These are phyloP conservation scores for Neocrepidodera transversa DNA, from an alignment of 2,888 invertebrate species.

Conservation along the genomic window DNA sequence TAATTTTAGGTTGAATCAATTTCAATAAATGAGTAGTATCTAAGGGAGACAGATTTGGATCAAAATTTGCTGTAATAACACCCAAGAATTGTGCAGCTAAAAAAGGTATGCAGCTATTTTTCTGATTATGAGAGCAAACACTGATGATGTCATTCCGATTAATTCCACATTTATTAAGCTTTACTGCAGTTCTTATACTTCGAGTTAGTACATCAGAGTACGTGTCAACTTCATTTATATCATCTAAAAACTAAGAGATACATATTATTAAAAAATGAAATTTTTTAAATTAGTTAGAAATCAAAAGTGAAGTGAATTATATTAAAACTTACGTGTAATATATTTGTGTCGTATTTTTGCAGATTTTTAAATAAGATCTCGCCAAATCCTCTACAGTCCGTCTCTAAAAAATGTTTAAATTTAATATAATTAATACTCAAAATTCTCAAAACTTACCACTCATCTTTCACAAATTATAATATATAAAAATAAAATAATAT, in stretches of 20 bases:
- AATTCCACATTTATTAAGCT: constrained; percentile 29
- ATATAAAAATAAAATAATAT: too few species aligned
- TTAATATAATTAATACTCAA: too few species aligned
- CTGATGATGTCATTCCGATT: constrained; percentile 30
- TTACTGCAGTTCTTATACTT: constrained; percentile 32
- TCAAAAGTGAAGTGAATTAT: too few species aligned
- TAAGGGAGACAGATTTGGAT: constrained; percentile 44
- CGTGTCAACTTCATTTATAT: constrained; percentile 29
- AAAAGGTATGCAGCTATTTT: constrained; percentile 58
- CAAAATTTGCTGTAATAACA: constrained; percentile 46
- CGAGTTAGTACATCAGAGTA: constrained; percentile 26
- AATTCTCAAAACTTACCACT: too few species aligned
- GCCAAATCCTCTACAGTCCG: too few species aligned
- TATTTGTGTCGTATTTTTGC: not conserved
- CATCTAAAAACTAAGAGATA: constrained; percentile 31
- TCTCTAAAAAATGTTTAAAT: not conserved
- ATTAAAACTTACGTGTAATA: not conserved
- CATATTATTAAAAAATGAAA: not conserved
- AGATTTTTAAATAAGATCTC: not conserved
- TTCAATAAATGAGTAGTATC: constrained; percentile 39
- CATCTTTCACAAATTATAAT: too few species aligned
- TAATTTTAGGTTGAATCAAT: constrained; percentile 35
- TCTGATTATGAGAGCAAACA: constrained; percentile 27
- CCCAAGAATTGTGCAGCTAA: constrained; percentile 62
- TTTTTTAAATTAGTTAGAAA: too few species aligned